phyloP scores from a whole-genome alignment of 2,113 vertebrate genomes.

The Rhabdornis inornatus region DNA sequence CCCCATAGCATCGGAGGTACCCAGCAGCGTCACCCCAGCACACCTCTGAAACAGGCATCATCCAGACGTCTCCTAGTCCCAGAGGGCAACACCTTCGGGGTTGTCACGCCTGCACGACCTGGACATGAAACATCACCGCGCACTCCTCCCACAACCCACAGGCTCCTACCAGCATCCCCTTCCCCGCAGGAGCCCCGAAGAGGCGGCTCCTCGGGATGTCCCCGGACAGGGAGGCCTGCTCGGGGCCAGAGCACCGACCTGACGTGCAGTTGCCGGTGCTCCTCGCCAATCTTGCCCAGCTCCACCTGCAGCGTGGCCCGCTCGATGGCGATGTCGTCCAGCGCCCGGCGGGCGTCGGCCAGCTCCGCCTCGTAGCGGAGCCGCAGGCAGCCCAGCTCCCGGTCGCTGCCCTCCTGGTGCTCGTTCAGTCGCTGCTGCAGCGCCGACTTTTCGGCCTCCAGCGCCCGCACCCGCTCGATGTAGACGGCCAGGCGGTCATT shows the following conservation, averaged over 20 bases:
- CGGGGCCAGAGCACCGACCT: constrained; percentile 60
- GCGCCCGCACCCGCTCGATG: constrained; percentile 77
- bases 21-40: fast-evolving
- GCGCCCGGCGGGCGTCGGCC: constrained; percentile 75
- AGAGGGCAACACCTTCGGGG: fast-evolving
- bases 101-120: fast-evolving
- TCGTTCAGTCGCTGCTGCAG: constrained; percentile 72
- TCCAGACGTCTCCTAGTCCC: fast-evolving
- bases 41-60: fast-evolving
- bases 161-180: neutral
- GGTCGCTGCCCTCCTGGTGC: constrained; percentile 43
- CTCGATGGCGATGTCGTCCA: constrained; percentile 76
- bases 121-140: fast-evolving
- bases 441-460: constrained; percentile 73
- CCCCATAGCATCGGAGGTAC: neutral
- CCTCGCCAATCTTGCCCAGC: constrained; percentile 69
- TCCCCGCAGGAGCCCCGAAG: neutral
- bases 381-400: constrained; percentile 69
- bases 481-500: constrained; percentile 85
- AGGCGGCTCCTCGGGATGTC: neutral
- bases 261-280: constrained; percentile 71
- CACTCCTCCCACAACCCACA: fast-evolving
- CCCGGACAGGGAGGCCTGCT: neutral
- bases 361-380: constrained; percentile 79
- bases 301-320: constrained; percentile 80